Evolutionary conservation across 2,113 vertebrate genomes (phyloP), one percentile per base, ranked within the genome.

Genomic region (Percopsis transmontana): DNA sequence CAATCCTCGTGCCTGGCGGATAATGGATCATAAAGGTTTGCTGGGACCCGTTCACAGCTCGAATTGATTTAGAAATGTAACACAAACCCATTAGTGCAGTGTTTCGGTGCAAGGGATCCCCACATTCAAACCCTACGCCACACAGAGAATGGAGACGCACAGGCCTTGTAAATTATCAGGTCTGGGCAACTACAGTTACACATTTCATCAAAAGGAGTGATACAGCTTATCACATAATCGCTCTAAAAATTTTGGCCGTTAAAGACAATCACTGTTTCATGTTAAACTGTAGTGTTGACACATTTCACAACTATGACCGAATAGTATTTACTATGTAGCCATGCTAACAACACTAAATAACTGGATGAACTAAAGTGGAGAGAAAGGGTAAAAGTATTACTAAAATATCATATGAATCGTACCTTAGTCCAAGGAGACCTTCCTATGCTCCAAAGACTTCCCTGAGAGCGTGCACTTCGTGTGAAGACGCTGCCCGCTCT

Each of bases 11-110:
- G 76, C 75, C 60, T 68, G 55, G 57, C 69, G 73, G 75, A 83
- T 83, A 85, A 89, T 88, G 79, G 75, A 88, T 89, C 86, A 78
- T 87, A 84, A 88, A 87, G 72, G 75, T 88, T 87, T 79, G 73
- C 74, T 85, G 78, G 77, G 73, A 88, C 83, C 67, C 61, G 65
- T 86, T 89, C 79, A 80, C 82, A 81, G 83, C 85, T 81, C 76
- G 27, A 77, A 66, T 79, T 89, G 81, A 90, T 88, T 90, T 88
- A 87, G 71, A 68, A 69, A 58, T 76, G 82, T 84, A 89, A 88
- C 80, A 67, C 83, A 87, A 83, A 82, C 66, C 77, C 77, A 87
- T 90, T 89, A 85, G 85, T 72, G 72, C 66, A 60, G 68, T 47
- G 45, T 81, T 84, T 87, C 72, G 74, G 66, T 74, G 57, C 81